Percentiles rank a stretch among this genome's conserved stretches.
Conservation (phyloP, 2,113 vertebrate genomes). For the Entomyzon cyanotis region DNA sequence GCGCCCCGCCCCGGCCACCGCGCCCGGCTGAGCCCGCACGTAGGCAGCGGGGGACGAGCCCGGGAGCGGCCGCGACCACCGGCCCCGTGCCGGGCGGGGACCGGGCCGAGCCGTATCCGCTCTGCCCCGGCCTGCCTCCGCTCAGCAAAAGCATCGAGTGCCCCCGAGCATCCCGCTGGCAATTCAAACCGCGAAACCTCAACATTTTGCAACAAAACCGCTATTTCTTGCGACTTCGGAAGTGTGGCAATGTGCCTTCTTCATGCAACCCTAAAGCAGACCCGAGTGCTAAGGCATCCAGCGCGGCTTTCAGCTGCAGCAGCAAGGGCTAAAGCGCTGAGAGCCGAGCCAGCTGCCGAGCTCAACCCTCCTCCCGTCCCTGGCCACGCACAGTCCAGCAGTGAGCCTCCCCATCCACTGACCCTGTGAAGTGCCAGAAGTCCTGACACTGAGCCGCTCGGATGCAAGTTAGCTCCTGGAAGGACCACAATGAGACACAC, state of each 20-base stretch:
- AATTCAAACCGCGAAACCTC: neutral
- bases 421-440: neutral
- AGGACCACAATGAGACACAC: fast-evolving
- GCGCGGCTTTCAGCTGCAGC: fast-evolving
- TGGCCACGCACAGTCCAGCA: neutral
- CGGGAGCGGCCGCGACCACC: neutral
- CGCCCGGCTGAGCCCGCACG: neutral
- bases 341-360: neutral
- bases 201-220: neutral
- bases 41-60: neutral
- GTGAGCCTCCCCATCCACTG: fast-evolving
- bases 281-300: fast-evolving
- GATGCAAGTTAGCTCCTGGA: fast-evolving
- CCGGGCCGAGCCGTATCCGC: neutral
- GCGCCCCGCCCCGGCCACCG: neutral
- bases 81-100: neutral
- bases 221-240: fast-evolving
- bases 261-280: fast-evolving
- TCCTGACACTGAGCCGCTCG: fast-evolving
- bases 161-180: fast-evolving
- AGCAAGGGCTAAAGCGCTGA: fast-evolving
- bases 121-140: neutral
- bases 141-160: fast-evolving
- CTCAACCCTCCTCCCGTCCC: fast-evolving
- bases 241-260: fast-evolving